phyloP scores from a whole-genome alignment of 2,797 vertebrate species.

The Argya squamiceps region DNA sequence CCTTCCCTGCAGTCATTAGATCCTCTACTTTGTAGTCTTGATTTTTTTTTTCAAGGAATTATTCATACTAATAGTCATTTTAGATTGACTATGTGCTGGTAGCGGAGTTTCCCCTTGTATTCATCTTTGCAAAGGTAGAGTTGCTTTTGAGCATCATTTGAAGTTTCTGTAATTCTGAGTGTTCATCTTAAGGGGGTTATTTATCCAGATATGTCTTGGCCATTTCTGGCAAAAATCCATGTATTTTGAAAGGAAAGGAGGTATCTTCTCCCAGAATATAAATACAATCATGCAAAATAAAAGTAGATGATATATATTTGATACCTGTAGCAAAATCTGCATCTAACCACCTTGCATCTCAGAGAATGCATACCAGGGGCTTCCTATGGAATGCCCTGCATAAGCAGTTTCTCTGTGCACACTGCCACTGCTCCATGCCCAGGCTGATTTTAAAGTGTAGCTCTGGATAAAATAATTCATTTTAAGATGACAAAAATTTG shows the following conservation, averaged over 20 bases:
- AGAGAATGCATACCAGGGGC: neutral
- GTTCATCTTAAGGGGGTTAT: neutral
- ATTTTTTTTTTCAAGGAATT: neutral
- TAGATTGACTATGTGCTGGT: neutral
- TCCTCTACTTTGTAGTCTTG: neutral
- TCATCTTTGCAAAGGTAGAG: neutral
- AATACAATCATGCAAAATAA: neutral
- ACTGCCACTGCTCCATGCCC: neutral
- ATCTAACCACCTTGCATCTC: neutral
- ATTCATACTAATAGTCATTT: neutral
- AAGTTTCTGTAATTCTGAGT: neutral
- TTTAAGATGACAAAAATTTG: neutral
- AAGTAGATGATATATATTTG: neutral
- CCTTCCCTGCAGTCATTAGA: accelerated
- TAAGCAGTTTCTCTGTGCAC: neutral
- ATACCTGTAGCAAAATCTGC: neutral
- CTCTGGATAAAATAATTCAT: neutral
- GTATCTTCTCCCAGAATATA: neutral
- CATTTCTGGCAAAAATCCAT: neutral
- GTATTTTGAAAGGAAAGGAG: neutral
- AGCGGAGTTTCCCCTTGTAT: neutral
- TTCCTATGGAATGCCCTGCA: neutral
- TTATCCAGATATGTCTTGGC: neutral
- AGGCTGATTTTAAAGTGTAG: neutral
- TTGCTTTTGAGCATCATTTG: neutral